Conservation (phyloP, 92 coral and sea anemone species). For the Epizoanthus rinbou region DNA sequence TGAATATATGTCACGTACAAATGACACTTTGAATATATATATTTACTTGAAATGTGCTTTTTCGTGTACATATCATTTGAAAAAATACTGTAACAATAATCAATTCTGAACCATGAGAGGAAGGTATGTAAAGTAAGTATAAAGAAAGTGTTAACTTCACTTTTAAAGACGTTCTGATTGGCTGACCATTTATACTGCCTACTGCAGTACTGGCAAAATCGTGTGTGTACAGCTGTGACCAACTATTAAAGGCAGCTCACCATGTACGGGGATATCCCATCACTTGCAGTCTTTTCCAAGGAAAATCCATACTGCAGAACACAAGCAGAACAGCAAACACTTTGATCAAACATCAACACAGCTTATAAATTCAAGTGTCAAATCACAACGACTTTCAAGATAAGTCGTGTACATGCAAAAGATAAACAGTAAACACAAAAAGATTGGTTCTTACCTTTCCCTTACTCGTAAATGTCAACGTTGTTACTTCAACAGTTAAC, state of each 20-base stretch:
- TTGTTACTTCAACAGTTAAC: slow-evolving; percentile 65
- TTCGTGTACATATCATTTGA: background rate
- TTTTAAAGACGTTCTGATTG: too few relatives aligned
- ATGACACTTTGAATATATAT: too few relatives aligned
- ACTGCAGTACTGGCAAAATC: too few relatives aligned
- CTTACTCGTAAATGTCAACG: slow-evolving; percentile 44
- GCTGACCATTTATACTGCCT: too few relatives aligned
- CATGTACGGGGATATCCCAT: slow-evolving; percentile 96
- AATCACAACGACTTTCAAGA: background rate
- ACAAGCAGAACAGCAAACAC: background rate
- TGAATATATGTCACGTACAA: too few relatives aligned
- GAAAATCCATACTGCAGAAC: slow-evolving; percentile 87
- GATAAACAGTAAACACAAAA: background rate
- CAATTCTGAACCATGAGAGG: too few relatives aligned
- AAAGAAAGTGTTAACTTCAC: too few relatives aligned
- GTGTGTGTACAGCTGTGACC: too few relatives aligned
- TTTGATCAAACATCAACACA: background rate
- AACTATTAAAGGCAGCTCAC: slow-evolving; percentile 42
- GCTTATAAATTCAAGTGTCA: background rate
- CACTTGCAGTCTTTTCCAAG: slow-evolving; percentile 92
- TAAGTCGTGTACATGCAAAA: too few relatives aligned
- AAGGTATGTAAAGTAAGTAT: too few relatives aligned
- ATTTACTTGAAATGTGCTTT: too few relatives aligned
- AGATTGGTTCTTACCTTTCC: slow-evolving; percentile 17
- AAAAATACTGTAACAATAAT: too few relatives aligned